phyloP scores from a whole-genome alignment of 2,113 vertebrate genomes.

The Vireo altiloquus region DNA sequence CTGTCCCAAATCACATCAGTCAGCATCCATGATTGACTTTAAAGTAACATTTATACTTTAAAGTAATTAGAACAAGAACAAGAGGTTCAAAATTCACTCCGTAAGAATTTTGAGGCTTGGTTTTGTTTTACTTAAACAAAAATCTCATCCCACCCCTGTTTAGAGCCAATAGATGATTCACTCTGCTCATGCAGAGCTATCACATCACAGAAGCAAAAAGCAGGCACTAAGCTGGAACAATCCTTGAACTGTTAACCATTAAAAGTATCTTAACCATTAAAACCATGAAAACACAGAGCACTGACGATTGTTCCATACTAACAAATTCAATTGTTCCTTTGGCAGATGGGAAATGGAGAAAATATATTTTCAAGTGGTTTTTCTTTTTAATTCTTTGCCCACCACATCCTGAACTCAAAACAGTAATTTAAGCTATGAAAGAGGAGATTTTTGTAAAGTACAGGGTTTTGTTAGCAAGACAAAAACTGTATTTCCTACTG shows the following conservation, averaged over 20 bases:
- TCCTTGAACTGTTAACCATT: background rate
- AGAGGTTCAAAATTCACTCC: background rate
- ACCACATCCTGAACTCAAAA: constrained; percentile 28
- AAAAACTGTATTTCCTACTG: background rate
- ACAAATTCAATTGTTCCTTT: background rate
- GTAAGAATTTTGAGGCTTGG: background rate
- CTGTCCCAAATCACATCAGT: background rate
- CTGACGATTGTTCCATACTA: background rate
- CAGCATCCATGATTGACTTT: background rate
- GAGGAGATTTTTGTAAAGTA: background rate
- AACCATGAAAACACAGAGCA: background rate
- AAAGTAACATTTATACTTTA: background rate
- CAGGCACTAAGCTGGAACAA: background rate
- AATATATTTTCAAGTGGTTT: background rate
- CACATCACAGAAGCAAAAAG: background rate
- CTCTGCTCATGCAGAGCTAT: background rate
- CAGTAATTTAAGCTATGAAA: background rate
- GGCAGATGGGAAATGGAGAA: background rate
- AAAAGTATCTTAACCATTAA: background rate
- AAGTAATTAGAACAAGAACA: background rate
- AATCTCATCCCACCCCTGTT: background rate
- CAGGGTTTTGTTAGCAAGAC: background rate
- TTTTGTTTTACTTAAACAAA: background rate
- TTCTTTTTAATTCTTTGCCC: background rate
- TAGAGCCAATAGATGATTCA: background rate